Conservation (phyloP, 2,113 vertebrate genomes). For the Shinisaurus crocodilurus region DNA sequence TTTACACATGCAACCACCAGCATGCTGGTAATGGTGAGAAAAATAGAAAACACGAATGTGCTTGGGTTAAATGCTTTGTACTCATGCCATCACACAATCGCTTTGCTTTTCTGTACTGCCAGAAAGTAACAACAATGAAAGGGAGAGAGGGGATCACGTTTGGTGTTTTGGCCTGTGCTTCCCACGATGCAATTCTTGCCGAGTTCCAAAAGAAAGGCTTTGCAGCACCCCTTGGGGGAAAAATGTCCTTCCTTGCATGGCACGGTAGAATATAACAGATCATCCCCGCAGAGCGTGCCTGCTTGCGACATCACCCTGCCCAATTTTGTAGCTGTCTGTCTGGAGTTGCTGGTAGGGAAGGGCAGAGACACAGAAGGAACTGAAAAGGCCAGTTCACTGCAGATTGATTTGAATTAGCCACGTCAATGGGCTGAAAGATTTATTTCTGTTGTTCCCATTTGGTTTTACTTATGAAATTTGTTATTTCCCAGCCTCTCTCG, state of each 20-base stretch:
- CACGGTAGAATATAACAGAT: not conserved
- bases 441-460: not conserved
- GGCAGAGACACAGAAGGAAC: constrained; percentile 21
- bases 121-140: not conserved
- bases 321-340: not conserved
- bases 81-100: not conserved
- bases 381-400: constrained; percentile 30
- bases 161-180: not conserved
- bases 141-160: no score
- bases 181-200: not conserved
- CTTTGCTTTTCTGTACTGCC: not conserved
- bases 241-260: not conserved
- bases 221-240: not conserved
- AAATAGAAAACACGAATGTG: not conserved
- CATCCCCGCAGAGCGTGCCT: not conserved
- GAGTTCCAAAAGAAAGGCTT: not conserved
- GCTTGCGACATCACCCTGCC: not conserved
- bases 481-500: not conserved
- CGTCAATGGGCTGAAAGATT: constrained; percentile 13
- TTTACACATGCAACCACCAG: not conserved
- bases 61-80: not conserved
- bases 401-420: constrained; percentile 32
- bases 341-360: not conserved
- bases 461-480: not conserved
- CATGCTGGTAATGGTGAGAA: not conserved